These are phyloP conservation scores for Chlorodrepanis virens DNA, from an alignment of 2,113 vertebrate species.

Conservation along the genomic window DNA sequence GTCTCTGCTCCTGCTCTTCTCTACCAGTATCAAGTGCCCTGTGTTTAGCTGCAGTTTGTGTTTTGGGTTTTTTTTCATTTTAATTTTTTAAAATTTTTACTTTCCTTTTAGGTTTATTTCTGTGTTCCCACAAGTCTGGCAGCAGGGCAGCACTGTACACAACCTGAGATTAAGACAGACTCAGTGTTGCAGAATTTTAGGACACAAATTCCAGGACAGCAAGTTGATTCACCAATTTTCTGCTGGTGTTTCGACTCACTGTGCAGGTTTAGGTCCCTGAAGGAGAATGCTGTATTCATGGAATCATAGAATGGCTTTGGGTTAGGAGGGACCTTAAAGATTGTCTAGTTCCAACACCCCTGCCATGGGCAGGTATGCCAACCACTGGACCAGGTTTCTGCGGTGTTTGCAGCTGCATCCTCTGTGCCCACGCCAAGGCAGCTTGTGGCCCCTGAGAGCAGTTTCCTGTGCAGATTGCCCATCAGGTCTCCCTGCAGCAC, in stretches of 20 bases:
- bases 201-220: neutral
- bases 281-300: accelerated
- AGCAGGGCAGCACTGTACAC: accelerated
- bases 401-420: neutral
- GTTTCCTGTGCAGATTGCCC: neutral
- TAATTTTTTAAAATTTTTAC: neutral
- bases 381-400: neutral
- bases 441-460: neutral
- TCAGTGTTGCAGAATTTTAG: accelerated
- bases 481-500: accelerated
- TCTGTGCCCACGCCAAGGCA: accelerated
- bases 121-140: neutral
- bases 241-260: neutral
- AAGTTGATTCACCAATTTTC: neutral
- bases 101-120: neutral
- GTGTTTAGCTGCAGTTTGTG: accelerated
- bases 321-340: neutral
- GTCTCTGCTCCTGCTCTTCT: neutral
- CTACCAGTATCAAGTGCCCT: neutral
- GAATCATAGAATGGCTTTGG: neutral
- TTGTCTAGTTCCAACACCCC: neutral
- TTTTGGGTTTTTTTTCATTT: neutral
- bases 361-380: neutral
- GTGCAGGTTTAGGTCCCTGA: neutral
- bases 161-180: accelerated